Base-by-base conservation (phyloP, 2,113 vertebrate genomes). In the Passer montanus region DNA sequence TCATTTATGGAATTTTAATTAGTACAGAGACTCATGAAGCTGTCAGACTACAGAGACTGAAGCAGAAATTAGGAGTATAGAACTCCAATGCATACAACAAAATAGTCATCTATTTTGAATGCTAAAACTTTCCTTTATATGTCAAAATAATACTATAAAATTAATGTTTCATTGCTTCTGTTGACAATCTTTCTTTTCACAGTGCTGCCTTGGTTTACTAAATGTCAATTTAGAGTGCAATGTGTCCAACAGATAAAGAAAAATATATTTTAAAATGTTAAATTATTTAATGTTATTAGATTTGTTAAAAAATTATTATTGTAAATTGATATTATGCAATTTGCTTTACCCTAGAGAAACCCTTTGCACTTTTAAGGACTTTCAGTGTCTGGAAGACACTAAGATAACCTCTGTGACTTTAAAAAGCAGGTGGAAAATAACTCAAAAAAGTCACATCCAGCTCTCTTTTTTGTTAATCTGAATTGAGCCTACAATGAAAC, bases 1-100 rank as follows among this genome's bases (percentile, higher is more conserved):
- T 90, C 0, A 79, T 90, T 83, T 95, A 62, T 50, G 22, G 68
- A 93, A 95, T 95, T 93, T 76, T 92, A 93, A 92, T 94, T 92
- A 95, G 69, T 66, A 78, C 11, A 74, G 53, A 67, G 52, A 78
- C 35, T 72, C 24, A 24, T 79, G 64, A 96, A 91, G 35, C 60
- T 93, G 49, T 91, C 78, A 92, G 26, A 90, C 49, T 63, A n/a
- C 41, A 79, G 30, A 79, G 10, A 52, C 7, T 31, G 37, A 88
- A 85, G 27, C 13, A 84, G 74, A 92, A 87, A 89, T 75, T 63
- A 55, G 28, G 23, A 87, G 3, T 43, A 58, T 7, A 18, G 69
- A 96, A 90, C 82, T 63, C 37, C 3, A 7, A 33, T 67, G 20
- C 52, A 11, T 83, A 60, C 27, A 79, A 83, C 11, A 37, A 37